Base-by-base conservation (phyloP, 2,888 invertebrate genomes). In the Acanthococcus lagerstroemiae region DNA sequence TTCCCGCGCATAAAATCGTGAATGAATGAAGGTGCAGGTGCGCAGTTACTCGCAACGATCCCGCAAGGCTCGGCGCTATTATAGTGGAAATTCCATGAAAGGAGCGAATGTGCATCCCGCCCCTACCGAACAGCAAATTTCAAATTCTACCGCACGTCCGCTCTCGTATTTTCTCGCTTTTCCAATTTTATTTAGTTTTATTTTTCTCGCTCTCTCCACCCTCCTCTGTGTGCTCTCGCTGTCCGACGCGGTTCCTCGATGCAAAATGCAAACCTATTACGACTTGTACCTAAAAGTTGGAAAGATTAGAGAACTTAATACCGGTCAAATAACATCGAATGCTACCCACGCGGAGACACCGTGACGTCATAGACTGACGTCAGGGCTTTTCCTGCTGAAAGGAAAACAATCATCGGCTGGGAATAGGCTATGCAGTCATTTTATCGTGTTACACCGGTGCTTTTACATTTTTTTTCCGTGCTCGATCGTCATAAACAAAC, bases 361-460 rank as follows among this genome's bases (percentile, higher is more conserved):
- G 55, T 63, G 63, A 63, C 63, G 63, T 63, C 63, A 63, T 54
- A 27, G 15, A 17, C 50, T 63, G 63, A 63, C 63, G 63, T 63
- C 63, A 63, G 63, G 63, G 63, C 63, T 63, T 63, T 63, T 52
- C 44, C 63, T 55, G 27, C 46, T 54, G 30, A 54, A 52, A 37
- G 63, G 63, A 63, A 63, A 63, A 63, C 52, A 37, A 15, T 37
- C n/a, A n/a, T 37, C 12, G 37, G 37, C 37, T 3, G n/a, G 37
- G 37, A n/a, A 9, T 37, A 37, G 12, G 37, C 37, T 37, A 37
- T n/a, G 37, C 37, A 37, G 37, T n/a, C n/a, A n/a, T n/a, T n/a
- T n/a, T n/a, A n/a, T n/a, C n/a, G n/a, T n/a, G n/a, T n/a, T n/a
- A n/a, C n/a, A n/a, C n/a, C n/a, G n/a, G n/a, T n/a, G n/a, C n/a